phyloP scores from a whole-genome alignment of 1,140 invertebrate genomes.

The Chymomyza costata region DNA sequence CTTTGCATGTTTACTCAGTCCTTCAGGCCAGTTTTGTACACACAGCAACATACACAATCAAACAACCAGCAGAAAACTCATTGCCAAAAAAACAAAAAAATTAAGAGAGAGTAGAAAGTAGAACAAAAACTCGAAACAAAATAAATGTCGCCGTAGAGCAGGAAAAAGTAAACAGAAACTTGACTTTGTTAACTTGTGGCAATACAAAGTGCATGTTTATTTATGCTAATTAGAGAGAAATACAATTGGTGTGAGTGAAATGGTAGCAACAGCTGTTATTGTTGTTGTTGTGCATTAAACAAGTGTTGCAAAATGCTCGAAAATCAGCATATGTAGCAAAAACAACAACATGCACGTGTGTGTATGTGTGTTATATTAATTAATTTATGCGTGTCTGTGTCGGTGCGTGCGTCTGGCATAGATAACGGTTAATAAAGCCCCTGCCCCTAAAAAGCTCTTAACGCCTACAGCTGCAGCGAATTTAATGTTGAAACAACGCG shows the following conservation, averaged over 20 bases:
- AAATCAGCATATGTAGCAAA: background rate
- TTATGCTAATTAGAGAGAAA: constrained; percentile 1
- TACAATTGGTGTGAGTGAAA: too few relatives aligned
- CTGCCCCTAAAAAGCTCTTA: constrained; percentile 25
- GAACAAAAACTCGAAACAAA: too few relatives aligned
- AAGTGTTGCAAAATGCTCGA: too few relatives aligned
- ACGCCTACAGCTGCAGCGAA: constrained; percentile 20
- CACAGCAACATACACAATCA: too few relatives aligned
- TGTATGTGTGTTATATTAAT: constrained; percentile 22
- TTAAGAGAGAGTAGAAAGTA: too few relatives aligned
- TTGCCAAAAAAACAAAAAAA: too few relatives aligned
- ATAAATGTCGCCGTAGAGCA: too few relatives aligned
- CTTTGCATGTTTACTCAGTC: too few relatives aligned
- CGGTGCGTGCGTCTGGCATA: constrained; percentile 56
- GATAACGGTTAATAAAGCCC: constrained; percentile 63
- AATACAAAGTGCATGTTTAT: constrained; percentile 25
- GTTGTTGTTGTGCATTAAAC: background rate
- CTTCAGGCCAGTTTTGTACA: too few relatives aligned
- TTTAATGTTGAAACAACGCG: too few relatives aligned
- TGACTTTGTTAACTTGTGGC: constrained; percentile 24
- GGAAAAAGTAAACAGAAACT: background rate
- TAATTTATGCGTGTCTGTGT: constrained; percentile 56
- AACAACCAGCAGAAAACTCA: too few relatives aligned
- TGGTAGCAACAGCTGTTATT: constrained; percentile 17
- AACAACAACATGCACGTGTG: constrained; percentile 9